Base-by-base conservation (phyloP, 2,113 vertebrate species). In the Podarcis cretensis region DNA sequence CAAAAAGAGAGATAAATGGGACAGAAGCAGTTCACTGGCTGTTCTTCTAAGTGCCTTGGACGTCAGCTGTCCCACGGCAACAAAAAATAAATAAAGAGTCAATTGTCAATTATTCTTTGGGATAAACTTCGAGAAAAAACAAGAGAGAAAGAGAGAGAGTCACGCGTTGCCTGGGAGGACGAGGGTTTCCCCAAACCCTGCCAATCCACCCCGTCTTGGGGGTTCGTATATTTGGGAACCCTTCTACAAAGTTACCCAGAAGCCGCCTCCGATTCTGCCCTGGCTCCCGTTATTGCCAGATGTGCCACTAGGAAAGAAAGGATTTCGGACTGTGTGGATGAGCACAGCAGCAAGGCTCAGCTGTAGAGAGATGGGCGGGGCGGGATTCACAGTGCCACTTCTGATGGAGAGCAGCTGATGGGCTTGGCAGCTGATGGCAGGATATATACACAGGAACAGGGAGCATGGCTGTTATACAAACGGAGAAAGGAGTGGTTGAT, bases 61-160 rank as follows among this genome's bases (percentile, higher is more conserved):
- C 16, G 7, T 59, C 4, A 12, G 7, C 18, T 12, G 80, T 23
- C n/a, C 20, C 1, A 2, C 12, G 68, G 65, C 66, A 12, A 43
- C 25, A 77, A 5, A 2, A 5, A 7, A 3, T 12, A 25, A 66
- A 79, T 3, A 18, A 78, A 59, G 5, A 10, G n/a, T n/a, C 10
- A 81, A 88, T 83, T 83, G 81, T 77, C 87, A 43, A n/a, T 0
- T 23, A 10, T 20, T 83, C 81, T 83, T 88, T 88, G 87, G 81
- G 71, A 88, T 77, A 10, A 66, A 76, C 57, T 4, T 18, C 8
- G 0, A 37, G 74, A 14, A 21, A 32, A 32, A 48, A 48, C 43
- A 3, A 18, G 59, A 18, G 59, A 63, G 59, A 63, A 48, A 48
- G 48, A 48, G 43, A 48, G 48, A 48, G 27, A 77, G 37, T 3